Evolutionary conservation across 2,797 vertebrate genomes (phyloP), one percentile per base, ranked within the genome.

Genomic region (Takifugu ocellatus): DNA sequence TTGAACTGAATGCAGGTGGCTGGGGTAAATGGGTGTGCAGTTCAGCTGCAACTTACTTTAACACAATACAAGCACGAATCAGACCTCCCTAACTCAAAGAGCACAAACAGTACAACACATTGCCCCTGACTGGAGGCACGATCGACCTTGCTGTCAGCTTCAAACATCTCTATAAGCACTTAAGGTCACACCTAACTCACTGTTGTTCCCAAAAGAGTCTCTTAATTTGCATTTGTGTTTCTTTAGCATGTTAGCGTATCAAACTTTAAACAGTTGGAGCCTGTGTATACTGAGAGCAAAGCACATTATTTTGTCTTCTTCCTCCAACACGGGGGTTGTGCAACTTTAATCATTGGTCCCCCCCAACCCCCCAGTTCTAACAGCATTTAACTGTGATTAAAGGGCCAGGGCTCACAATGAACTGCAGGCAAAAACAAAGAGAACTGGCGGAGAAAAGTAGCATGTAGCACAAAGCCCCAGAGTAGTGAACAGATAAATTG

Each of bases 311-410:
- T 85, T 21, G 44, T 78, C 66, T 71, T 84, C 85, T 85, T 72
- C 87, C 72, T 81, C 66, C 69, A 59, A 68, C 72, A 82, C 77
- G 62, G 74, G 77, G 72, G 79, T 81, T 85, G 68, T 69, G 72
- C 82, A 77, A 82, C 83, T 81, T 79, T 68, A 79, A 72, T 75
- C 72, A 63, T 70, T 59, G 65, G 65, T 75, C 74, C 76, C 71
- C 79, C 66, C 21, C 21, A 21, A 72, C 76, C 78, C 61, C 70
- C 68, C 57, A 21, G 56, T 85, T 70, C 77, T 80, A 85, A 84
- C 85, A 81, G 84, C 81, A 82, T 88, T 91, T 88, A 88, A 84
- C 82, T 79, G 69, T 86, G 88, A 90, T 91, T 90, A 89, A 84
- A 66, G 70, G 84, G 87, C 88, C 86, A 88, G 85, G 87, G 87